A percentile compares a stretch with the other conserved stretches of the same genome.
Conservation (phyloP, 1,140 invertebrate species). For the Chymomyza costata region DNA sequence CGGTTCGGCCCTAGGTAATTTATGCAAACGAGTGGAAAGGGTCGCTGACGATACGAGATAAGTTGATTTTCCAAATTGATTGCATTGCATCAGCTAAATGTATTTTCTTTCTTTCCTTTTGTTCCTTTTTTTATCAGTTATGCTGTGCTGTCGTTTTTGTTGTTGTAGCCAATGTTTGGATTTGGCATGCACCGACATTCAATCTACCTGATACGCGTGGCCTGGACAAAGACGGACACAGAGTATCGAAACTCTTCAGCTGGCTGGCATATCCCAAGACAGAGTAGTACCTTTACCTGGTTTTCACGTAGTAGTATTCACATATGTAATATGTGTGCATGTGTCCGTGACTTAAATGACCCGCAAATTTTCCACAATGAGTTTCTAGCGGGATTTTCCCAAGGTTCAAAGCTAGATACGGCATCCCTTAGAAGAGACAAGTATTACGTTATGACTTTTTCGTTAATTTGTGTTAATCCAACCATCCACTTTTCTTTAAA, state of each 20-base stretch:
- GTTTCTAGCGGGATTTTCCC: constrained; percentile 47
- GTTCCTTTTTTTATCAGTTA: constrained; percentile 12
- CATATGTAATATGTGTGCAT: constrained; percentile 18
- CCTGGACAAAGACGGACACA: no score
- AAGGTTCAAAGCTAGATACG: background rate
- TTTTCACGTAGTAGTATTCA: no score
- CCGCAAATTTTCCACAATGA: constrained; percentile 69
- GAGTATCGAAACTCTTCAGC: no score
- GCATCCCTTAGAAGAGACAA: constrained; percentile 21
- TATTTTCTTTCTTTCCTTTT: constrained; percentile 30
- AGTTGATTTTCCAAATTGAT: constrained; percentile 63
- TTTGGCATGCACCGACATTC: no score
- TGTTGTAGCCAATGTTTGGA: constrained; percentile 1
- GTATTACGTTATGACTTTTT: constrained; percentile 53
- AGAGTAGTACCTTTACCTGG: constrained; percentile 1
- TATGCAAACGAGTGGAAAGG: constrained; percentile 44
- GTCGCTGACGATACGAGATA: constrained; percentile 12
- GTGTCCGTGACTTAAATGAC: constrained; percentile 27
- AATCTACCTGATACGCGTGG: constrained; percentile 37
- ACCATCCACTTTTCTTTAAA: no score
- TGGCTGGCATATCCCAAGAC: background rate
- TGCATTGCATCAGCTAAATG: constrained; percentile 57
- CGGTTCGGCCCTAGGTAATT: constrained; percentile 42
- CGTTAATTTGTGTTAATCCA: no score
- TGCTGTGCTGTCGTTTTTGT: constrained; percentile 18